Evolutionary conservation across 2,113 vertebrate species (phyloP).

Genomic region (Siniperca knerii): DNA sequence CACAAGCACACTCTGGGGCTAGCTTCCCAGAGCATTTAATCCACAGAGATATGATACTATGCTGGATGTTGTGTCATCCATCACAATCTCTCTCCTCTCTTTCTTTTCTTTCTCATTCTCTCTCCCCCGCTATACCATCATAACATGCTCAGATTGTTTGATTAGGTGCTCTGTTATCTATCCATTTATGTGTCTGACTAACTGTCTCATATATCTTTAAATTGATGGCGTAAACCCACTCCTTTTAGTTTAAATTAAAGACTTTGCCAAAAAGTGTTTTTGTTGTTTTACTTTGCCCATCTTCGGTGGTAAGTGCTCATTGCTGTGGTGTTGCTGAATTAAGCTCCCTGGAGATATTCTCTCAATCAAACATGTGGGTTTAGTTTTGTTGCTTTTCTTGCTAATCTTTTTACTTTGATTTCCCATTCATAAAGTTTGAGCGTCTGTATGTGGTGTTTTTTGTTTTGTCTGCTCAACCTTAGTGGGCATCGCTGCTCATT

Average conservation of each 20-base stretch:
- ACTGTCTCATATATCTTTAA: slow-evolving; percentile 37
- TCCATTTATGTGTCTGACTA: slow-evolving; percentile 43
- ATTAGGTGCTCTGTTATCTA: slow-evolving; percentile 51
- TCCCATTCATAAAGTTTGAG: slow-evolving; percentile 35
- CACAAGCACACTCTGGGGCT: slow-evolving; percentile 79
- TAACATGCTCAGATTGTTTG: slow-evolving; percentile 23
- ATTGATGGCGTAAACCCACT: slow-evolving; percentile 34
- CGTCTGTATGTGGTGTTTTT: slow-evolving; percentile 15
- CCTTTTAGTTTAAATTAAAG: slow-evolving; percentile 42
- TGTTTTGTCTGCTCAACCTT: slow-evolving; percentile 26
- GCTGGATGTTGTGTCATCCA: slow-evolving; percentile 77
- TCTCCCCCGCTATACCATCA: slow-evolving; percentile 23
- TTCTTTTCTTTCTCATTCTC: slow-evolving; percentile 7
- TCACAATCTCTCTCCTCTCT: slow-evolving; percentile 66
- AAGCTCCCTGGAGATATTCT: slow-evolving; percentile 46
- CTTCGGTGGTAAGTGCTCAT: slow-evolving; percentile 15
- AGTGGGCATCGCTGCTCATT: slow-evolving; percentile 30
- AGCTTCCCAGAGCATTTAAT: slow-evolving; percentile 81
- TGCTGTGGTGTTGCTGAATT: slow-evolving; percentile 35
- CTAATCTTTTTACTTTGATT: slow-evolving; percentile 45
- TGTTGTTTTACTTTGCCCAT: slow-evolving; percentile 21
- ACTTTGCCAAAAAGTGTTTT: slow-evolving; percentile 17
- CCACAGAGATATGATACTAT: slow-evolving; percentile 81
- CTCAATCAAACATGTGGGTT: slow-evolving; percentile 46
- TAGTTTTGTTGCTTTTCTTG: not conserved